Evolutionary conservation across 2,113 vertebrate species (phyloP).

Genomic region (Pseudorhombus dupliciocellatus): DNA sequence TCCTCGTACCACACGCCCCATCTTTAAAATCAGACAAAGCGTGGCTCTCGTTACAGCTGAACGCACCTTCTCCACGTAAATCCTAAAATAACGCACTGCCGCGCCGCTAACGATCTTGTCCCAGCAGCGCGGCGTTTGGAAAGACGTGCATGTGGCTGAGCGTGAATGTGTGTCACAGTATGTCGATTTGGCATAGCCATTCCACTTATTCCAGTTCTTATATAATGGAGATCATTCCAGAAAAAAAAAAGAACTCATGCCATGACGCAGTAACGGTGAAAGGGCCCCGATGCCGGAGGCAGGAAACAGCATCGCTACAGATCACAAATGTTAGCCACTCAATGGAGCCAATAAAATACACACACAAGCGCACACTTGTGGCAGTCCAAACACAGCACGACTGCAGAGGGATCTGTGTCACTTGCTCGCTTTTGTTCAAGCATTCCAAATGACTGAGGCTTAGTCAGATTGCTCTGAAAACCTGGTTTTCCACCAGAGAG

Average conservation of each 20-base stretch:
- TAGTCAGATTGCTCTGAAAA: neutral
- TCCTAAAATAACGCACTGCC: slow-evolving; percentile 29
- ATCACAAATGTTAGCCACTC: slow-evolving; percentile 38
- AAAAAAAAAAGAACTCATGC: slow-evolving; percentile 39
- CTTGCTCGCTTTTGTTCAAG: neutral
- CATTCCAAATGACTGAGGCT: neutral
- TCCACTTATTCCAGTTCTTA: slow-evolving; percentile 45
- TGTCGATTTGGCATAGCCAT: slow-evolving; percentile 30
- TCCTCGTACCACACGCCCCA: neutral
- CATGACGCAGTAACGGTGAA: slow-evolving; percentile 42
- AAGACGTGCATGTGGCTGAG: slow-evolving; percentile 13
- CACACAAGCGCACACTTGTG: neutral
- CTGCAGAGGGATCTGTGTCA: neutral
- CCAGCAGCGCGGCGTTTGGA: slow-evolving; percentile 18
- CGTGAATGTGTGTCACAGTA: slow-evolving; percentile 8
- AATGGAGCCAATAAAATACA: slow-evolving; percentile 20
- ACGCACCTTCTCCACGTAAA: slow-evolving; percentile 14
- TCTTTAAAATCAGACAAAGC: neutral
- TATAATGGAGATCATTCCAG: slow-evolving; percentile 42
- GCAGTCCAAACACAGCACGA: neutral
- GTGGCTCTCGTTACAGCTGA: neutral
- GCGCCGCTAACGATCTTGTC: slow-evolving; percentile 1
- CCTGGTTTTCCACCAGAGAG: neutral
- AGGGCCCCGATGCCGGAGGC: slow-evolving; percentile 11
- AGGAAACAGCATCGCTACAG: slow-evolving; percentile 32